Conservation (phyloP, 2,888 invertebrate species). For the Standfussiana lucernea region DNA sequence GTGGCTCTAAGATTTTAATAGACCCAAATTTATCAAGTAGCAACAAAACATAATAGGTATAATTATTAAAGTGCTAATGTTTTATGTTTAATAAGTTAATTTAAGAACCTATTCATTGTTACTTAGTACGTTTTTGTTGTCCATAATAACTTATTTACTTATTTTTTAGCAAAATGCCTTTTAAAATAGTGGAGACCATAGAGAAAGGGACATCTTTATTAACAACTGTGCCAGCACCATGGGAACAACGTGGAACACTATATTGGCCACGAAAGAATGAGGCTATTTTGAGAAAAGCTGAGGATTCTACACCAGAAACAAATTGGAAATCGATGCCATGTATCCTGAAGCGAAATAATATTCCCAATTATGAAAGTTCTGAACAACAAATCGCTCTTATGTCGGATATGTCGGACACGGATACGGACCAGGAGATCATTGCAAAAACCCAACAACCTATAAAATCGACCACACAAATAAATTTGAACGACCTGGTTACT, state of each 20-base stretch:
- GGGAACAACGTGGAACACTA: conserved; percentile 6
- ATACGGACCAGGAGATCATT: conserved; percentile 11
- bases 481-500: conserved; percentile 6
- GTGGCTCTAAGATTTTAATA: too few relatives aligned
- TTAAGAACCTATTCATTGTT: conserved; percentile 12
- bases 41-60: too few relatives aligned
- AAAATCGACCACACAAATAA: conserved; percentile 1
- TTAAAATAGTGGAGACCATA: conserved; percentile 8
- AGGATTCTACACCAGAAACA: not conserved
- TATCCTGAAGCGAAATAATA: conserved; percentile 17
- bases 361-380: conserved; percentile 8
- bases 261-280: conserved; percentile 10
- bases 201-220: not conserved
- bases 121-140: not conserved
- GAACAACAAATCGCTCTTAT: conserved; percentile 13
- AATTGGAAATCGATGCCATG: conserved; percentile 12
- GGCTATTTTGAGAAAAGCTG: conserved; percentile 10
- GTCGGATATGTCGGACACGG: conserved; percentile 8
- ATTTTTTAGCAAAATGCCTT: conserved; percentile 8
- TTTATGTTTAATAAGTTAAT: conserved; percentile 1
- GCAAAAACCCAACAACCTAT: conserved; percentile 1
- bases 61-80: not conserved
- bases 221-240: conserved; percentile 5
- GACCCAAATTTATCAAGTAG: too few relatives aligned
- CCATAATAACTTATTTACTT: not conserved